Base-by-base conservation (phyloP, 2,888 invertebrate species). In the Andrena haemorrhoa region DNA sequence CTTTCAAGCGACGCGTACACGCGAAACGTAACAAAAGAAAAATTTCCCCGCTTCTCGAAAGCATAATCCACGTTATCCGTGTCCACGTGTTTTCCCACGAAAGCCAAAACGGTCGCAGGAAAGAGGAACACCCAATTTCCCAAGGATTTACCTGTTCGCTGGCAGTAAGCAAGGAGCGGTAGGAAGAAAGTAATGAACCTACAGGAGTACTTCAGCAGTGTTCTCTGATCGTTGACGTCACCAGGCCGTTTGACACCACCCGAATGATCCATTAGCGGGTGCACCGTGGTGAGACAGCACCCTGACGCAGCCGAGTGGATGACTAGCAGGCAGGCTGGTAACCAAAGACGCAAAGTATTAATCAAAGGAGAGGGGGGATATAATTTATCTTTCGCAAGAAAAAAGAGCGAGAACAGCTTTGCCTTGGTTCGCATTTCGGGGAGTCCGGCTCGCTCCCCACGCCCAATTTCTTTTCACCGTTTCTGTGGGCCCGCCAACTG, bases 401-500 rank as follows among this genome's bases (percentile, higher is more conserved):
- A 71, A 76, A 79, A 41, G 73, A 65, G 64, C 60, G 81, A 58
- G 72, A 72, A 75, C 77, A 72, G 78, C 79, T 79, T 73, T 71
- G 72, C 77, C 76, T 68, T 70, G 82, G 56, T 70, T 82, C 77
- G 72, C 61, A 82, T 82, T 86, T 87, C 79, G 88, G 63, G 64
- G 68, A 77, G 75, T 85, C 83, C 80, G 82, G 76, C 78, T 69
- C 79, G 68, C 66, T 69, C 73, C 75, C 77, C 84, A 75, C 83
- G 79, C 75, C 84, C 86, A 86, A 82, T 88, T 88, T 88, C 86
- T 86, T 88, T 89, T 87, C 79, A 60, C 86, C 79, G 83, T 76
- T 89, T 83, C 85, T 69, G 81, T 70, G 66, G 61, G 78, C 78
- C 83, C 82, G 75, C 61, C 76, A 75, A 41, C 66, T 79, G 82